These are phyloP conservation scores for Pantherophis vulpinus DNA, from an alignment of 2,797 vertebrate species.

Conservation along the genomic window DNA sequence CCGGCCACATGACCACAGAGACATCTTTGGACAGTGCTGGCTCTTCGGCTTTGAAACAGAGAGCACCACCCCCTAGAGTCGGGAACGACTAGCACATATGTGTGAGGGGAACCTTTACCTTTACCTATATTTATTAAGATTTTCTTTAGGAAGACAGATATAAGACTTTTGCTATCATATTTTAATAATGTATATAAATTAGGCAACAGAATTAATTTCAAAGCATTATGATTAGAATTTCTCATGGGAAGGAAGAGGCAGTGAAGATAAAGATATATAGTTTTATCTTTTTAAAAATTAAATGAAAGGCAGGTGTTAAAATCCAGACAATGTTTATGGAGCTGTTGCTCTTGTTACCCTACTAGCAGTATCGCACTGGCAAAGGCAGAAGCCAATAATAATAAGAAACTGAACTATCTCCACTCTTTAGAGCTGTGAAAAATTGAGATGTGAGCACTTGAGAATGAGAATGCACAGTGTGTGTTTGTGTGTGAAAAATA, in stretches of 20 bases:
- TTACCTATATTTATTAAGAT: background rate
- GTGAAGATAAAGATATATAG: background rate
- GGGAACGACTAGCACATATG: too few relatives aligned
- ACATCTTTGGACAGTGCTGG: too few relatives aligned
- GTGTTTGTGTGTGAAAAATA: background rate
- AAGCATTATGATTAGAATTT: background rate
- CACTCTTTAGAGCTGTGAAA: background rate
- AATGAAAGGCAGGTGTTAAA: background rate
- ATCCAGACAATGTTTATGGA: background rate
- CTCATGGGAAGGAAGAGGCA: background rate
- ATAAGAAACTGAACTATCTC: background rate
- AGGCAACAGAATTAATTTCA: background rate
- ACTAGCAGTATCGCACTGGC: background rate
- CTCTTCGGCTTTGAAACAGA: too few relatives aligned
- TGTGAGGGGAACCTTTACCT: too few relatives aligned
- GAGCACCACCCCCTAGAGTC: too few relatives aligned
- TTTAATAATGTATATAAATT: background rate
- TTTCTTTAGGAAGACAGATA: background rate
- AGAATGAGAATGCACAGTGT: background rate
- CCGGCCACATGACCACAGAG: too few relatives aligned
- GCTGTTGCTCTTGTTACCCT: background rate
- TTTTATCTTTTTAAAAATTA: background rate
- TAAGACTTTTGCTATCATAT: background rate
- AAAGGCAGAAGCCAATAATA: background rate
- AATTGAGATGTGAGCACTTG: background rate